Evolutionary conservation across 2,797 vertebrate species (phyloP), one percentile per base, ranked within the genome.

Genomic region (Tauraco hartlaubi): DNA sequence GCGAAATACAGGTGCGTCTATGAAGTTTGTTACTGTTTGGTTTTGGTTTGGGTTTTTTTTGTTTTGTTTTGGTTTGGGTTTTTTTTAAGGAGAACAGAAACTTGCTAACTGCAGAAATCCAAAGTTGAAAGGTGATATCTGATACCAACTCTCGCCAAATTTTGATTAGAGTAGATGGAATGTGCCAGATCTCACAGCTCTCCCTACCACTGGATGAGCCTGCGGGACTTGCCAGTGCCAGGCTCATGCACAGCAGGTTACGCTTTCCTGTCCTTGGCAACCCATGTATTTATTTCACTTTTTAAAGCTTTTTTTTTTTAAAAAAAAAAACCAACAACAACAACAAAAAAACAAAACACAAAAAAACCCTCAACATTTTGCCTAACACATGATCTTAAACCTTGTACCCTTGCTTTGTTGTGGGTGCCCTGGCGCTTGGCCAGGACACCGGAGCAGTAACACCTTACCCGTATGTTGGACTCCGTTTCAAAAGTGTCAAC

Each of bases 381-480:
- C 19, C 8, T 28, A 31, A n/a, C 2, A 9, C 3, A 1, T 7
- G 12, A 25, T 37, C 35, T 63, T 58, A 64, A 62, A 15, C 43
- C 5, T 37, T 6, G 2, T 39, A 3, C 26, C 14, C 7, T 55
- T 71, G 37, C 10, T 48, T 77, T 33, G 2, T 41, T 31, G 1
- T 4, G 8, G 39, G 3, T 35, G 26, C 12, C 21, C 29, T 9
- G 18, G 23, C 3, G 1, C 22, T 63, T 55, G 29, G 22, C 54
- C 33, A 1, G 2, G 15, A 9, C 33, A 11, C 15, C 33, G 31
- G 16, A 54, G 52, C 6, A 28, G 48, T 7, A 15, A 3, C 7
- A 8, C 14, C 29, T 54, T 37, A 59, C 17, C 46, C 1, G 2
- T 5, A 4, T 0, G 0, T 0, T 54, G 15, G 22, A 18, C 11